These are phyloP conservation scores for Corapipo altera DNA, from an alignment of 2,113 vertebrate genomes.

Conservation along the genomic window DNA sequence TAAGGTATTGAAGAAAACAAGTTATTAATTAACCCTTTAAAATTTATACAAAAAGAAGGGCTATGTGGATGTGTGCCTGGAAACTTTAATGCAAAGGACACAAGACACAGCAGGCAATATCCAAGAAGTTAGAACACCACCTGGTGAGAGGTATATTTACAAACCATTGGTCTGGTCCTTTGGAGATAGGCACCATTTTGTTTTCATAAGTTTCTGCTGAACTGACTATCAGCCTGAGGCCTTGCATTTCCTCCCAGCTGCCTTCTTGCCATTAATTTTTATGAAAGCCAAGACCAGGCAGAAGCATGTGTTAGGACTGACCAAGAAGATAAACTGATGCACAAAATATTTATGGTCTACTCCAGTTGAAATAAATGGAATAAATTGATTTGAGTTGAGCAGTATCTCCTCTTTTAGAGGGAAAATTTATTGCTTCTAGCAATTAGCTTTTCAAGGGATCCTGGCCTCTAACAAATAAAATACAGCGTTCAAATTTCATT, in stretches of 20 bases:
- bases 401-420: neutral
- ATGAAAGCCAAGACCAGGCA: neutral
- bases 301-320: neutral
- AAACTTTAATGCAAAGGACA: neutral
- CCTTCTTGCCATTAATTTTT: neutral
- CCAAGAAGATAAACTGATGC: neutral
- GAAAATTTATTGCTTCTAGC: neutral
- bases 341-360: neutral
- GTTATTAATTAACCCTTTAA: neutral
- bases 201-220: neutral
- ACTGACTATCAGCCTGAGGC: neutral
- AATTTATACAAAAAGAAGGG: neutral
- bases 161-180: neutral
- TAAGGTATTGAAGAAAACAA: neutral
- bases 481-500: neutral
- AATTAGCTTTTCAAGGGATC: neutral
- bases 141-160: neutral
- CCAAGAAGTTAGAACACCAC: neutral
- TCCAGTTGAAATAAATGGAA: neutral
- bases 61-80: fast-evolving
- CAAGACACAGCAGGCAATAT: neutral
- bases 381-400: neutral
- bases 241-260: neutral
- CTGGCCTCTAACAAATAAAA: neutral
- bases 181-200: neutral